Percentiles rank a stretch among this genome's conserved stretches.
These are phyloP conservation scores for Caenorhabditis sp. DNA, from an alignment of 2,888 invertebrate species.

Conservation along the genomic window DNA sequence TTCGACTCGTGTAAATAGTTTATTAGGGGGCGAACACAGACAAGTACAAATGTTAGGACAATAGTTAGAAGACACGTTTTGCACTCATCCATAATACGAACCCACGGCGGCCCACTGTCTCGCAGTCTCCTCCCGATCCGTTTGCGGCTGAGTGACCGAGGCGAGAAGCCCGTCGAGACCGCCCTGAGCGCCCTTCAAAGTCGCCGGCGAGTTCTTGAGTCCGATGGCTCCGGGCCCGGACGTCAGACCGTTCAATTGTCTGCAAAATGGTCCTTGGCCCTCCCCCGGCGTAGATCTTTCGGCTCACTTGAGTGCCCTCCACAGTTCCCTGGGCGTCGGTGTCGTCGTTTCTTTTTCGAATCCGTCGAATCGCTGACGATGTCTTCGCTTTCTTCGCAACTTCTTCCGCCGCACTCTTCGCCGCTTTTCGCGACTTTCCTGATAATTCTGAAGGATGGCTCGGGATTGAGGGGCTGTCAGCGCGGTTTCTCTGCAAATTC, in stretches of 20 bases:
- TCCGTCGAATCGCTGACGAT: slow-evolving; percentile 24
- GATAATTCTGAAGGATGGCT: slow-evolving; percentile 36
- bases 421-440: slow-evolving; percentile 36
- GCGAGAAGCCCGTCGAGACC: slow-evolving; percentile 52
- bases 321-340: slow-evolving; percentile 42
- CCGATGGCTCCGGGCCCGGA: slow-evolving; percentile 46
- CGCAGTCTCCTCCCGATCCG: slow-evolving; percentile 31
- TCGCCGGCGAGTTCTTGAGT: slow-evolving; percentile 42
- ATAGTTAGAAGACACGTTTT: not conserved
- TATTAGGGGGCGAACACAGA: not conserved
- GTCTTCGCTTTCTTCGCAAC: slow-evolving; percentile 31
- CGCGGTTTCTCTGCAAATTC: slow-evolving; percentile 9
- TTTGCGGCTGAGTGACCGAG: slow-evolving; percentile 25
- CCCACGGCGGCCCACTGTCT: slow-evolving; percentile 54
- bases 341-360: slow-evolving; percentile 37
- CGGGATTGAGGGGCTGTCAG: slow-evolving; percentile 37
- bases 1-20: not conserved
- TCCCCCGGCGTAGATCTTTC: no score
- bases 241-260: slow-evolving; percentile 39
- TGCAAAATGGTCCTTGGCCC: slow-evolving; percentile 13
- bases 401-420: slow-evolving; percentile 36
- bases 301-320: slow-evolving; percentile 43
- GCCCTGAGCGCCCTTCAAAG: slow-evolving; percentile 47
- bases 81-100: slow-evolving; percentile 36
- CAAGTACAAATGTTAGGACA: slow-evolving; percentile 1